Conservation (phyloP, 2,113 vertebrate species). For the Xiphorhynchus elegans region DNA sequence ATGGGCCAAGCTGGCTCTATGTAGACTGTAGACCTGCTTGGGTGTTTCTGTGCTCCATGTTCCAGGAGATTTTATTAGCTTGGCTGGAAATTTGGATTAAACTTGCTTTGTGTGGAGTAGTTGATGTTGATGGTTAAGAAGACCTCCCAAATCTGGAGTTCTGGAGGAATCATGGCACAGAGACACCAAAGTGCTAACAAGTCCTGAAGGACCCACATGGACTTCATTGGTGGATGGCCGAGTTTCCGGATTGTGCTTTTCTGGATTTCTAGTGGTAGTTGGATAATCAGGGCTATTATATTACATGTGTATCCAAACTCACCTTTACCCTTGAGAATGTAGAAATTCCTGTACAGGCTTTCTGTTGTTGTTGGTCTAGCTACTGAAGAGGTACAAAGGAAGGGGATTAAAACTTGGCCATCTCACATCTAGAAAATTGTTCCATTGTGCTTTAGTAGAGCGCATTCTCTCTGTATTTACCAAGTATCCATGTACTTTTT, state of each 20-base stretch:
- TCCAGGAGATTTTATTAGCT: slow-evolving; percentile 57
- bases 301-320: background rate
- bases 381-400: background rate
- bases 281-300: background rate
- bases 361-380: background rate
- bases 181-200: background rate
- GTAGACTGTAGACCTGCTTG: background rate
- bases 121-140: background rate
- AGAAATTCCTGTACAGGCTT: background rate
- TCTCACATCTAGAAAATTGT: background rate
- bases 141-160: background rate
- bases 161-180: background rate
- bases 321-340: background rate
- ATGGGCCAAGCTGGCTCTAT: slow-evolving; percentile 39
- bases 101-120: background rate
- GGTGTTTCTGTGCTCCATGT: slow-evolving; percentile 25
- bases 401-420: background rate
- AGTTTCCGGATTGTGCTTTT: background rate
- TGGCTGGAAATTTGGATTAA: background rate
- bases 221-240: background rate
- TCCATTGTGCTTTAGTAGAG: background rate
- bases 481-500: background rate
- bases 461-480: background rate
- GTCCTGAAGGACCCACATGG: background rate
- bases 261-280: background rate